Percentiles rank a stretch among this genome's conserved stretches.
phyloP scores from a whole-genome alignment of 2,797 vertebrate species.

The Clarias pachynema region DNA sequence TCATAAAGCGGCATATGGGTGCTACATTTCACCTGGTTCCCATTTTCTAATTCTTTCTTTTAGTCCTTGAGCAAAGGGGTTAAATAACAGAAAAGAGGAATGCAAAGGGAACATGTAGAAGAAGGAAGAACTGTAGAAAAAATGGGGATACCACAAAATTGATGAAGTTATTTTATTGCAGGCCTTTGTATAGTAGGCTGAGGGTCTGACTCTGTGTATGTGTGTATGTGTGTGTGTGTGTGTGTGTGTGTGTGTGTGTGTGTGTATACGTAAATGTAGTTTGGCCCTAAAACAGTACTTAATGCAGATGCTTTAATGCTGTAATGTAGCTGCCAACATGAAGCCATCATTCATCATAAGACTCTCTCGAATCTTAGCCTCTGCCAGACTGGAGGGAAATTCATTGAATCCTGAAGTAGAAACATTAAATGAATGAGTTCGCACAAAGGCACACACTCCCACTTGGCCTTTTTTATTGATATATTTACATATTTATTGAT shows the following conservation, averaged over 20 bases:
- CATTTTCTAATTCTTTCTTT: background rate
- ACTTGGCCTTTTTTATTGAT: conserved; percentile 32
- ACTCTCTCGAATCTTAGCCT: conserved; percentile 56
- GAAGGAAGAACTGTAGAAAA: conserved; percentile 43
- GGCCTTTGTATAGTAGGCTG: background rate
- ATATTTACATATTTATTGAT: conserved; percentile 32
- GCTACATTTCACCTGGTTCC: background rate
- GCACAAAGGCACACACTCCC: conserved; percentile 45
- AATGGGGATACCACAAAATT: background rate
- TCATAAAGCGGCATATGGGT: conserved; percentile 73
- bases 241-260: background rate
- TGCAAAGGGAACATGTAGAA: background rate
- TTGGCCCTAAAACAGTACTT: conserved; percentile 38
- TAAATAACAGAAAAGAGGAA: background rate
- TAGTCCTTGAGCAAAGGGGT: background rate
- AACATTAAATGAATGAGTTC: conserved; percentile 60
- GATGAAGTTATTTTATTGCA: background rate
- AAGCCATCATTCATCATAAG: conserved; percentile 67
- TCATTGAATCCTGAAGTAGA: conserved; percentile 64
- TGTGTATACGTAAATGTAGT: background rate
- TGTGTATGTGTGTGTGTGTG: background rate
- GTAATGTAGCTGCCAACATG: conserved; percentile 65
- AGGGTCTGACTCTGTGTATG: background rate
- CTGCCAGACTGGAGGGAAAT: conserved; percentile 66
- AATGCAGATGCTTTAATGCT: conserved; percentile 54